Evolutionary conservation across 2,113 vertebrate species (phyloP), one percentile per base, ranked within the genome.

Genomic region (Dicerorhinus sumatrensis): DNA sequence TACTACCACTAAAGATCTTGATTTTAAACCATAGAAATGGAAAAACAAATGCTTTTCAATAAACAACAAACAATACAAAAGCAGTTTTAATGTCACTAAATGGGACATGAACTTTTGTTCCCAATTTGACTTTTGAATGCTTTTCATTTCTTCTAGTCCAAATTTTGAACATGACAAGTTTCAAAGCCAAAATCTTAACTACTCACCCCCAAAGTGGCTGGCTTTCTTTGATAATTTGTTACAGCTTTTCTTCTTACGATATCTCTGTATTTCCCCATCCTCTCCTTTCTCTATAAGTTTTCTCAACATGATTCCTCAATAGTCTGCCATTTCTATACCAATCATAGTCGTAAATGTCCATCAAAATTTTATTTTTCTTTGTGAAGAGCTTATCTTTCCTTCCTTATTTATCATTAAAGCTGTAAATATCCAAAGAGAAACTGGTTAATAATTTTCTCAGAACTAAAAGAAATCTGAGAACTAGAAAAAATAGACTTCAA

Each of bases 401-500:
- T 23, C 21, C 16, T 89, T 87, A 67, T 73, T 48, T 72, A 56
- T 54, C 77, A 80, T 60, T 89, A 77, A 93, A 96, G 2, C 27
- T 89, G 96, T 87, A 96, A 94, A 81, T 73, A 96, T n/a, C 11
- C 21, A 73, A 83, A 76, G 21, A 33, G 94, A 96, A 85, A 70
- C 36, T 91, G 42, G 33, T 93, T 93, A 95, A 75, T 93, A 94
- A 75, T 93, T 98, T 98, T 95, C 63, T 95, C 17, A 82, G 7
- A 91, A 65, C 39, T 86, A 70, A 94, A 81, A 94, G 83, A 81
- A 83, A 29, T 77, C 9, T 23, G 56, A 54, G 13, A 73, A 84
- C 4, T 33, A 90, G 39, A 36, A 60, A 94, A 89, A 81, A 42
- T 10, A 87, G 9, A 94, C 51, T 76, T 72, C 54, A 92, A 51